Conservation (phyloP, 2,888 invertebrate species). For the Drosophila leonis region DNA sequence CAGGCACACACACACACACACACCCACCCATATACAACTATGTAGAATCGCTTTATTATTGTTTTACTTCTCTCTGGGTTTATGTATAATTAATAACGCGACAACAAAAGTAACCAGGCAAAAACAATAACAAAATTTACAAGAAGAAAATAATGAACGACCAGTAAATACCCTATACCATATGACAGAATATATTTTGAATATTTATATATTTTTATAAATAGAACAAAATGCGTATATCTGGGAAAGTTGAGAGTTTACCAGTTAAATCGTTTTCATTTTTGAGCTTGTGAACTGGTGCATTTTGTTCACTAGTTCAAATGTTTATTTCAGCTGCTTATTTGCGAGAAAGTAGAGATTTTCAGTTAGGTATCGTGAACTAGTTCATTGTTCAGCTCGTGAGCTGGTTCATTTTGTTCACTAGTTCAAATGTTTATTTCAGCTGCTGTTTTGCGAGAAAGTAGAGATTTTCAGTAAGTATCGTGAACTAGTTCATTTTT, state of each 20-base stretch:
- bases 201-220: too few species aligned
- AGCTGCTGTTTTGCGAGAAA: too few species aligned
- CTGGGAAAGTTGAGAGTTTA: not conserved
- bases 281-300: not conserved
- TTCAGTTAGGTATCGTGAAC: not conserved
- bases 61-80: slow-evolving; percentile 42
- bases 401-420: not conserved
- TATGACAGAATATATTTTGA: too few species aligned
- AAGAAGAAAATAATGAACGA: not conserved
- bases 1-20: slow-evolving; percentile 1
- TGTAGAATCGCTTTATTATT: slow-evolving; percentile 44
- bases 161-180: not conserved
- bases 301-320: not conserved
- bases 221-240: too few species aligned
- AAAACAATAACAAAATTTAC: slow-evolving; percentile 24
- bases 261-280: not conserved
- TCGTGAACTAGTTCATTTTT: too few species aligned
- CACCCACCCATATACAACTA: slow-evolving; percentile 13
- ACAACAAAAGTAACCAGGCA: slow-evolving; percentile 20
- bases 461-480: too few species aligned
- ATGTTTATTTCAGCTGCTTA: not conserved
- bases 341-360: too few species aligned
- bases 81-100: slow-evolving; percentile 72
- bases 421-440: not conserved
- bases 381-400: not conserved